Conservation (phyloP, 2,113 vertebrate genomes). For the Ailurus styani region DNA sequence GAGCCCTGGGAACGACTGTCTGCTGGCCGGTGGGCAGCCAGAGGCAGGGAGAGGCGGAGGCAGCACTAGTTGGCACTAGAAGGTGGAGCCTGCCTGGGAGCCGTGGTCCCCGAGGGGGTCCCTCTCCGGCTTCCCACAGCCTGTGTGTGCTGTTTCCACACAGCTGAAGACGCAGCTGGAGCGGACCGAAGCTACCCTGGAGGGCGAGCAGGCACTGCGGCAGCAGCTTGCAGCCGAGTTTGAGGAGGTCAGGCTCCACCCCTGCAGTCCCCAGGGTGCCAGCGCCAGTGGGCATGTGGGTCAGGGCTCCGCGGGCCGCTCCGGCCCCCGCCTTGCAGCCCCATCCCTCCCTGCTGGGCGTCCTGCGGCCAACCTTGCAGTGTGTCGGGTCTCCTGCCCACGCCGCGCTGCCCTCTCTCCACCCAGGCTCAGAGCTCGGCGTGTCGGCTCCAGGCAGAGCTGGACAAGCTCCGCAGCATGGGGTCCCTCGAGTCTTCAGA, state of each 20-base stretch:
- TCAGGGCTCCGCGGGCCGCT: not conserved
- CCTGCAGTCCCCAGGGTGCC: not conserved
- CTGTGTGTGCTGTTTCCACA: not conserved
- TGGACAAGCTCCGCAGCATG: constrained; percentile 85
- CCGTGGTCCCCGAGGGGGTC: not conserved
- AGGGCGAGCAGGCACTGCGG: constrained; percentile 80
- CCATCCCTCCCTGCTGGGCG: not conserved
- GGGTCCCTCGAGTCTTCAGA: constrained; percentile 74
- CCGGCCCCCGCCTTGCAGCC: not conserved
- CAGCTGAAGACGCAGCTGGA: constrained; percentile 87
- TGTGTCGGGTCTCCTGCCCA: not conserved
- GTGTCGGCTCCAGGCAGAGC: constrained; percentile 86
- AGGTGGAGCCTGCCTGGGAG: not conserved
- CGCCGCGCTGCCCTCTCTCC: not conserved
- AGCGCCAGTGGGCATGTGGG: not conserved
- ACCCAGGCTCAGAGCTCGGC: constrained; percentile 85
- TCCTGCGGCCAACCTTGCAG: rapidly evolving
- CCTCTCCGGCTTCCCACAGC: not conserved
- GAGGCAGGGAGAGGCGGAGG: not conserved
- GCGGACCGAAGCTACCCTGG: constrained; percentile 78
- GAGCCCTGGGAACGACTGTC: not conserved
- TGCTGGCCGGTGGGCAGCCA: not conserved
- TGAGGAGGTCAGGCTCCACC: constrained; percentile 83
- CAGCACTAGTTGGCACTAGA: not conserved
- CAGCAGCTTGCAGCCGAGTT: constrained; percentile 85